These are phyloP conservation scores for Tetragnatha versicolor DNA, from an alignment of 1,140 invertebrate species.

Conservation along the genomic window DNA sequence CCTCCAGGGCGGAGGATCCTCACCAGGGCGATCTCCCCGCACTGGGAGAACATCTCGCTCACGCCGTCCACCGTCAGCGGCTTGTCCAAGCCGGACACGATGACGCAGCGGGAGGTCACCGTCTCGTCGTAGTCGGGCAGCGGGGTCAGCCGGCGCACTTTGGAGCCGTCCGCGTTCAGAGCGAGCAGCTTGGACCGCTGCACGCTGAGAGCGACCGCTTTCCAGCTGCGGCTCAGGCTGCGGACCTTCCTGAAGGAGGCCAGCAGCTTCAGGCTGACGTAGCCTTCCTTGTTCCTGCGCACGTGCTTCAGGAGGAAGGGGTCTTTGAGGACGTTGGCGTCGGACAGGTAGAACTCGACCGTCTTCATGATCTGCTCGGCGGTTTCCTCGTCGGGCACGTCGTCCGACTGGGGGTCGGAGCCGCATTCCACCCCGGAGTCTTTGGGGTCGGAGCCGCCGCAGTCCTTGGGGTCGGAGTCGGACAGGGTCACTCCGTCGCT, in stretches of 20 bases:
- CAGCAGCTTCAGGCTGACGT: constrained; percentile 85
- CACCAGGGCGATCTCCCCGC: constrained; percentile 53
- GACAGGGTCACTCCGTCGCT: constrained; percentile 40
- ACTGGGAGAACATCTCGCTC: constrained; percentile 53
- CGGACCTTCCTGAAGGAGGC: constrained; percentile 74
- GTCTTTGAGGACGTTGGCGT: constrained; percentile 92
- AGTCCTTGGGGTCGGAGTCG: constrained; percentile 41
- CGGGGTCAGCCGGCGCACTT: constrained; percentile 83
- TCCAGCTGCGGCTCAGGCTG: constrained; percentile 86
- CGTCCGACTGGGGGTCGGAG: background rate
- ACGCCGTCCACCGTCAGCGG: constrained; percentile 47
- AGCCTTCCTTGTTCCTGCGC: constrained; percentile 91
- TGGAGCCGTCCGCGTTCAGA: constrained; percentile 89
- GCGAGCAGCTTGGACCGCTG: constrained; percentile 79
- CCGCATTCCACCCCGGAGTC: constrained; percentile 40
- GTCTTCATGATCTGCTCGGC: constrained; percentile 69
- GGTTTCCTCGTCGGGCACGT: constrained; percentile 28
- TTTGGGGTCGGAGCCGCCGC: background rate
- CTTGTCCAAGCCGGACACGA: constrained; percentile 52
- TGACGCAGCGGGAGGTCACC: constrained; percentile 79
- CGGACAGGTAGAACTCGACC: constrained; percentile 93
- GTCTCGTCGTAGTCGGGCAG: constrained; percentile 90
- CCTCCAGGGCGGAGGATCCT: constrained; percentile 61
- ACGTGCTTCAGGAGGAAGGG: constrained; percentile 95
- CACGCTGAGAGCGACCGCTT: constrained; percentile 85